These are phyloP conservation scores for Xyliphius kryptos DNA, from an alignment of 2,113 vertebrate species.

Conservation along the genomic window DNA sequence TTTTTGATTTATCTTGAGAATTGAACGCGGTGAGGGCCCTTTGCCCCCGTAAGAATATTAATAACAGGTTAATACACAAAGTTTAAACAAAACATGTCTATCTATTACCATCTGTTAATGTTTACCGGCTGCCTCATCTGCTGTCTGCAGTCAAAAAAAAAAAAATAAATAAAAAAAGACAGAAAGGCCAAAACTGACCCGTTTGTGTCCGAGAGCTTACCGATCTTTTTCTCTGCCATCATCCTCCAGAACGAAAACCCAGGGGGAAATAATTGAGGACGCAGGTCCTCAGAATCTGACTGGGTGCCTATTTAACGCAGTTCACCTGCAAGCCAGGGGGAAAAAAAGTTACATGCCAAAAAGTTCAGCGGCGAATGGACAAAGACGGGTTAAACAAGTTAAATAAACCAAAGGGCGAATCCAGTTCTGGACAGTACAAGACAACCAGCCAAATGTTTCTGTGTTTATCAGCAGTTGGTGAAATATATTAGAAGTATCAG, in stretches of 20 bases:
- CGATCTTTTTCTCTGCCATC: conserved; percentile 60
- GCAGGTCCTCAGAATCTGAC: not conserved
- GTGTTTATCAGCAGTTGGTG: not conserved
- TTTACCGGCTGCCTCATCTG: conserved; percentile 58
- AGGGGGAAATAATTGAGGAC: conserved; percentile 10
- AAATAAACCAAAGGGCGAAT: conserved; percentile 49
- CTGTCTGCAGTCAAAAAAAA: conserved; percentile 52
- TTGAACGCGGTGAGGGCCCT: conserved; percentile 1
- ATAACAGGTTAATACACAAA: conserved; percentile 23
- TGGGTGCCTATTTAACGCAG: conserved; percentile 40
- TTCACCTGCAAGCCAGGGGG: conserved; percentile 54
- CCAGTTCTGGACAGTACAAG: not conserved
- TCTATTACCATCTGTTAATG: conserved; percentile 55
- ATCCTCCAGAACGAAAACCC: conserved; percentile 22
- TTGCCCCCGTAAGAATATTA: conserved; percentile 21
- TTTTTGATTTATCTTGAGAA: not conserved
- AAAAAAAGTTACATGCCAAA: conserved; percentile 1
- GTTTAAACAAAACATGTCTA: conserved; percentile 32
- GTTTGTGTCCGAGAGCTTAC: conserved; percentile 50
- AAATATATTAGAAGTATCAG: not conserved
- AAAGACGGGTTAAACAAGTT: conserved; percentile 51
- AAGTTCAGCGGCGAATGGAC: conserved; percentile 15
- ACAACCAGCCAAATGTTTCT: conserved; percentile 8
- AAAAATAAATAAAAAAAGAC: conserved; percentile 16
- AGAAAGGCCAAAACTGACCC: conserved; percentile 28